These are phyloP conservation scores for Drosophila meridionalis DNA, from an alignment of 2,888 invertebrate genomes.

Conservation along the genomic window DNA sequence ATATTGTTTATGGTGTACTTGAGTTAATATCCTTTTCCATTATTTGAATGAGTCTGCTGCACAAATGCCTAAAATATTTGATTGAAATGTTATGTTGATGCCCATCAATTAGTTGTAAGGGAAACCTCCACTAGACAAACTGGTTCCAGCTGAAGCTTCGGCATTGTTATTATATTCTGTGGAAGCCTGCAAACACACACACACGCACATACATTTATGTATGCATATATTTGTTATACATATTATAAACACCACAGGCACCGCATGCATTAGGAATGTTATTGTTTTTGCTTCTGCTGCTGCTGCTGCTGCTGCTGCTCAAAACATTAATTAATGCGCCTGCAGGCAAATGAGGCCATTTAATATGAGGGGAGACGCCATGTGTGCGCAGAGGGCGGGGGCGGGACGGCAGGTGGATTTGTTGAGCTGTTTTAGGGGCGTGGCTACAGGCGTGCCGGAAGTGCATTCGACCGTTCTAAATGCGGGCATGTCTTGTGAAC, in stretches of 20 bases:
- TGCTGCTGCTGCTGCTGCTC: constrained; percentile 34
- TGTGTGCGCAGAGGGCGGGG: constrained; percentile 13
- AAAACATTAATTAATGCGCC: constrained; percentile 78
- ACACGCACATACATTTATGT: not conserved
- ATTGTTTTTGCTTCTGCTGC: constrained; percentile 34
- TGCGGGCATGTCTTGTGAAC: constrained; percentile 78
- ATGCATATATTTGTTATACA: constrained; percentile 24
- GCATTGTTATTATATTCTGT: constrained; percentile 8
- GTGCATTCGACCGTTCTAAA: constrained; percentile 72
- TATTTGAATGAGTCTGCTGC: not conserved
- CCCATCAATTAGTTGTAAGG: not conserved
- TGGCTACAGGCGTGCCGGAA: constrained; percentile 65
- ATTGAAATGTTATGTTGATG: not conserved
- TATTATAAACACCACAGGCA: constrained; percentile 36
- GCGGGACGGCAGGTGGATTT: constrained; percentile 19
- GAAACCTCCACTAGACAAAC: not conserved
- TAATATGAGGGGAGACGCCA: constrained; percentile 46
- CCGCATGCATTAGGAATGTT: constrained; percentile 45
- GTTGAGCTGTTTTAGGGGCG: constrained; percentile 31
- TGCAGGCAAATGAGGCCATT: constrained; percentile 76
- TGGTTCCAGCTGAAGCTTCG: not conserved
- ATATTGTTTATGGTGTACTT: not conserved
- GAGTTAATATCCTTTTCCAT: not conserved
- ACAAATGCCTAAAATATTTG: not conserved
- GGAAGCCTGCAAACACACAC: not conserved